Conservation (phyloP, 2,113 vertebrate genomes). For the Natator depressus region DNA sequence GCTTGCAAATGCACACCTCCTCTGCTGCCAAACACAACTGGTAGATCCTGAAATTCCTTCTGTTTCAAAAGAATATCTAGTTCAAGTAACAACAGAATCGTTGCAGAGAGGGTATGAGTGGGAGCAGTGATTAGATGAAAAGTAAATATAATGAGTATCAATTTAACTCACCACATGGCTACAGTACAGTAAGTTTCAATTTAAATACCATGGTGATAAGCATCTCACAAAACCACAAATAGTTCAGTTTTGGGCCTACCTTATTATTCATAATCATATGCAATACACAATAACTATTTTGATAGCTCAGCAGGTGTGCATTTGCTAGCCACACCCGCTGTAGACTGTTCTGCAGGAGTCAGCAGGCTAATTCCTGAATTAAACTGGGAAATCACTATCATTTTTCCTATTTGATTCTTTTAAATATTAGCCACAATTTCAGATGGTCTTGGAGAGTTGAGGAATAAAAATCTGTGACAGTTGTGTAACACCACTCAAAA, state of each 20-base stretch:
- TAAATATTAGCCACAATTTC: background rate
- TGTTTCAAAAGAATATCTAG: background rate
- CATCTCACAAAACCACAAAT: background rate
- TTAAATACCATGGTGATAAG: background rate
- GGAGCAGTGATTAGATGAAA: background rate
- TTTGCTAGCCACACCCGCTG: background rate
- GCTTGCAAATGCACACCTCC: background rate
- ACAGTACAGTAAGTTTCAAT: background rate
- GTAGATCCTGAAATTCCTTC: background rate
- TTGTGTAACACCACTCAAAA: background rate
- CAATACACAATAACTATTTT: background rate
- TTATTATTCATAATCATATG: background rate
- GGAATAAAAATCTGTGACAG: background rate
- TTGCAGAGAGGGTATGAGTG: background rate
- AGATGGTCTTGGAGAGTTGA: background rate
- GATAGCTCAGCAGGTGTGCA: background rate
- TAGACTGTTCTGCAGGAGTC: background rate
- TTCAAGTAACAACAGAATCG: background rate
- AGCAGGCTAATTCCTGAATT: background rate
- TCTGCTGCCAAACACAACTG: background rate
- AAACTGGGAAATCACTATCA: background rate
- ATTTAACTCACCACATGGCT: background rate
- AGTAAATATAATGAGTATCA: background rate
- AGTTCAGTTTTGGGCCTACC: background rate
- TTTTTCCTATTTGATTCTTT: background rate